These are phyloP conservation scores for Anableps anableps DNA, from an alignment of 2,797 vertebrate species.

Conservation along the genomic window DNA sequence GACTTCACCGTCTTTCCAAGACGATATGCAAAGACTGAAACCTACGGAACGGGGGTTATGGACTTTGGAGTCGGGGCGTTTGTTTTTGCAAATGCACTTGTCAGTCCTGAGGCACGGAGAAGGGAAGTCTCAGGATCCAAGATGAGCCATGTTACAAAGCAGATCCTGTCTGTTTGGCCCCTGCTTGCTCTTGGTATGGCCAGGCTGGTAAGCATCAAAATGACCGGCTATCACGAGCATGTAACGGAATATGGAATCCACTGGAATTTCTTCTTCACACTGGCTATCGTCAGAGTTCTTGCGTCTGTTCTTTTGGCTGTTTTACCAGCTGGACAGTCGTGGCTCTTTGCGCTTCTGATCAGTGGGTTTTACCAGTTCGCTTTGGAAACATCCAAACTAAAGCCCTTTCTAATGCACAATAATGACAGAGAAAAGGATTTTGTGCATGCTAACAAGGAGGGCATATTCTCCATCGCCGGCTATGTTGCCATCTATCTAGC, in stretches of 20 bases:
- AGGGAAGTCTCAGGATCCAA: conserved; percentile 70
- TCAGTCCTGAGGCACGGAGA: conserved; percentile 90
- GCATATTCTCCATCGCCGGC: conserved; percentile 88
- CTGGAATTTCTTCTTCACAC: conserved; percentile 99
- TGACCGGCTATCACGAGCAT: conserved; percentile 91
- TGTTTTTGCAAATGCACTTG: conserved; percentile 89
- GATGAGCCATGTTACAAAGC: conserved; percentile 76
- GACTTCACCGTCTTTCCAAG: conserved; percentile 93
- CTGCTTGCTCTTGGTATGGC: conserved; percentile 87
- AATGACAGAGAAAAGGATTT: conserved; percentile 83
- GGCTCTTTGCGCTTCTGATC: conserved; percentile 82
- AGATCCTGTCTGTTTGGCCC: conserved; percentile 86
- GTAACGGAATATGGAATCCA: conserved; percentile 93
- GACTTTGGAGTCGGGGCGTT: conserved; percentile 93
- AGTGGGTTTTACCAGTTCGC: conserved; percentile 83
- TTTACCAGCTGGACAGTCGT: conserved; percentile 80
- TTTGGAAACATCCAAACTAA: conserved; percentile 85
- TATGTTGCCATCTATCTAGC: conserved; percentile 91
- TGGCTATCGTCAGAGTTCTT: conserved; percentile 86
- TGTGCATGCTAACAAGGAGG: conserved; percentile 92
- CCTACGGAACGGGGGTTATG: conserved; percentile 96
- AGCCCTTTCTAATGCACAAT: conserved; percentile 85
- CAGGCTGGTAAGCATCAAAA: conserved; percentile 87
- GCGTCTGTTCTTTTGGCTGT: conserved; percentile 84
- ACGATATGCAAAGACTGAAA: conserved; percentile 93